Evolutionary conservation across 2,797 vertebrate genomes (phyloP).

Genomic region (Lepus townsendii): DNA sequence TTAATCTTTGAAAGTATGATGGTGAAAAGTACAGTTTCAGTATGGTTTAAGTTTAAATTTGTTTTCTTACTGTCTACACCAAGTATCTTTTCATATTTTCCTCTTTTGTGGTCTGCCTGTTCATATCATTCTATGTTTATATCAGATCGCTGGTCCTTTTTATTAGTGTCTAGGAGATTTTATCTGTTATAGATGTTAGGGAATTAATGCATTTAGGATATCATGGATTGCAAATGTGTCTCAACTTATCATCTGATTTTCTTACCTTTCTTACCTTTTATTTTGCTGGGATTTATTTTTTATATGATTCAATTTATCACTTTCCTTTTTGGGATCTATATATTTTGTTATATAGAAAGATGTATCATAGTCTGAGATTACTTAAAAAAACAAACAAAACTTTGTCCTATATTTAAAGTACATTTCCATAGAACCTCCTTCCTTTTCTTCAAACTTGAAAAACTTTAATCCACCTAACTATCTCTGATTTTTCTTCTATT

Average conservation of each 20-base stretch:
- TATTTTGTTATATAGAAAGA: neutral
- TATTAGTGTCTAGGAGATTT: constrained; percentile 57
- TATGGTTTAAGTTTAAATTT: constrained; percentile 29
- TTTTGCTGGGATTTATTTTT: neutral
- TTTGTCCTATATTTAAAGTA: neutral
- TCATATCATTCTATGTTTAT: constrained; percentile 60
- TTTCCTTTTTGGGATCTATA: neutral
- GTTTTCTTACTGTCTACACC: neutral
- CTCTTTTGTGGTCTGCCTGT: constrained; percentile 39
- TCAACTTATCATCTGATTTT: neutral
- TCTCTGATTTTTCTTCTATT: neutral
- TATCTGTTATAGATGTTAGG: constrained; percentile 46
- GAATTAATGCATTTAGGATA: constrained; percentile 39
- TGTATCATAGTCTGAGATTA: neutral
- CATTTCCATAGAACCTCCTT: neutral
- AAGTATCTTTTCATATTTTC: constrained; percentile 41
- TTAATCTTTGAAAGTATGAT: constrained; percentile 22
- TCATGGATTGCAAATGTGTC: neutral
- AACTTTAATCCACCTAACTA: neutral
- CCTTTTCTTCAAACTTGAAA: neutral
- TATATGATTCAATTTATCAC: constrained; percentile 8
- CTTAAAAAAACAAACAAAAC: constrained; percentile 16
- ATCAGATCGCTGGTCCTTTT: constrained; percentile 24
- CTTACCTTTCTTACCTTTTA: neutral
- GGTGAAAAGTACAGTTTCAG: neutral